These are phyloP conservation scores for Aplysina aerophoba DNA, from an alignment of 37 sponge, comb jelly and placozoan genomes.

Conservation along the genomic window DNA sequence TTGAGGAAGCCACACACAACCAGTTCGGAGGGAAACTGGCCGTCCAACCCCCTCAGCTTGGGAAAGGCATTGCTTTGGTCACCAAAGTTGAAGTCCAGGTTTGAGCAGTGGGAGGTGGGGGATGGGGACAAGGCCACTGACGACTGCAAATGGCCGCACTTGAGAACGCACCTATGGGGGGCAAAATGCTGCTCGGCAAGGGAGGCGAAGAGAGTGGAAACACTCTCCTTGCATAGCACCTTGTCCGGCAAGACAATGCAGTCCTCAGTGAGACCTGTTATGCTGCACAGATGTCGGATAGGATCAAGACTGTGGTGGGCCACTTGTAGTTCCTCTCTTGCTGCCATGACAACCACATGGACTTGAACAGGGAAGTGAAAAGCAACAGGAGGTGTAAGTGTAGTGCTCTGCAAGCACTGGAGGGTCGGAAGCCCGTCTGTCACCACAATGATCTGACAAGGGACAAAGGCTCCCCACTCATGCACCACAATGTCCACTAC, in stretches of 20 bases:
- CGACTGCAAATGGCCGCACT: conserved; percentile 77
- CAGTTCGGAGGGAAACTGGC: conserved; percentile 62
- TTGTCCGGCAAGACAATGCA: conserved; percentile 46
- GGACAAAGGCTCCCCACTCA: conserved; percentile 84
- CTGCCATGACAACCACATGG: conserved; percentile 68
- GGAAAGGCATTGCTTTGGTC: conserved; percentile 30
- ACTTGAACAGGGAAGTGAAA: conserved; percentile 75
- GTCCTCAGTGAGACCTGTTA: conserved; percentile 7
- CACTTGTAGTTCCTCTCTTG: conserved; percentile 56
- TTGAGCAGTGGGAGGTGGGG: conserved; percentile 50
- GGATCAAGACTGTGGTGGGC: background rate
- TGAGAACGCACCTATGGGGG: conserved; percentile 61
- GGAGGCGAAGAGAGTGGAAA: conserved; percentile 41
- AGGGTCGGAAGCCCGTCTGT: conserved; percentile 74
- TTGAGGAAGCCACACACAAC: conserved; percentile 86
- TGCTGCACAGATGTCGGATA: conserved; percentile 48
- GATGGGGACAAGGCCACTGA: conserved; percentile 69
- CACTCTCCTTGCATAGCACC: conserved; percentile 44
- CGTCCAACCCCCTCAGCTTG: conserved; percentile 30
- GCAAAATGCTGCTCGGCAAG: conserved; percentile 54
- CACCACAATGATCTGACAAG: conserved; percentile 78
- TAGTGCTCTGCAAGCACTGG: conserved; percentile 28
- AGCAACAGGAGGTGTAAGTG: conserved; percentile 21
- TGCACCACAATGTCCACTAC: conserved; percentile 45
- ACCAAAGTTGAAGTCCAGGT: conserved; percentile 25